Conservation (phyloP, 2,113 vertebrate genomes). For the Podarcis muralis region DNA sequence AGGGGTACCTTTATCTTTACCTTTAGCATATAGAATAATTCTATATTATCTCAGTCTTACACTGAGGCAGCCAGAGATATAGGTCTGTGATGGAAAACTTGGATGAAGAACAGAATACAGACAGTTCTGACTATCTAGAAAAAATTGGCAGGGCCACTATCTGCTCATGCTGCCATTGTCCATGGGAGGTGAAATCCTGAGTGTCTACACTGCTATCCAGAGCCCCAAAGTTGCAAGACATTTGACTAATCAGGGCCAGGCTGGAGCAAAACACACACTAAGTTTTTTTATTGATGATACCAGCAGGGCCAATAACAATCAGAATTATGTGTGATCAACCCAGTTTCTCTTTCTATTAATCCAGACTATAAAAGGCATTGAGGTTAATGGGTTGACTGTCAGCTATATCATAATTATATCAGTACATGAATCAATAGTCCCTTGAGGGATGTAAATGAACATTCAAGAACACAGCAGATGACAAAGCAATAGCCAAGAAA, state of each 20-base stretch:
- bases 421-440: slow-evolving; percentile 62
- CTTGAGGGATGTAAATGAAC: slow-evolving; percentile 42
- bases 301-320: slow-evolving; percentile 8
- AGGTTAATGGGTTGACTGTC: slow-evolving; percentile 54
- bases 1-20: too few species aligned
- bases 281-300: slow-evolving; percentile 11
- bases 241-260: background rate
- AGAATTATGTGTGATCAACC: slow-evolving; percentile 6
- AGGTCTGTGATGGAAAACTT: background rate
- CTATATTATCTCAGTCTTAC: background rate
- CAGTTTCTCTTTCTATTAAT: slow-evolving; percentile 48
- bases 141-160: background rate
- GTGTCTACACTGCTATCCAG: too few species aligned
- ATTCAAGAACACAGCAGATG: slow-evolving; percentile 23
- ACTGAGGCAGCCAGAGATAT: background rate
- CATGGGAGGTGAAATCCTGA: background rate
- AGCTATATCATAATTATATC: slow-evolving; percentile 65
- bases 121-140: background rate
- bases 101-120: background rate
- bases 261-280: background rate
- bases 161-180: too few species aligned
- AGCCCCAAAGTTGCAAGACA: background rate
- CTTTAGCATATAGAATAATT: background rate
- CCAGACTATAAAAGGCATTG: slow-evolving; percentile 45
- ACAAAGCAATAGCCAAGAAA: slow-evolving; percentile 45